Evolutionary conservation across 2,797 vertebrate species (phyloP).

Genomic region (Sebastes trivittatus): DNA sequence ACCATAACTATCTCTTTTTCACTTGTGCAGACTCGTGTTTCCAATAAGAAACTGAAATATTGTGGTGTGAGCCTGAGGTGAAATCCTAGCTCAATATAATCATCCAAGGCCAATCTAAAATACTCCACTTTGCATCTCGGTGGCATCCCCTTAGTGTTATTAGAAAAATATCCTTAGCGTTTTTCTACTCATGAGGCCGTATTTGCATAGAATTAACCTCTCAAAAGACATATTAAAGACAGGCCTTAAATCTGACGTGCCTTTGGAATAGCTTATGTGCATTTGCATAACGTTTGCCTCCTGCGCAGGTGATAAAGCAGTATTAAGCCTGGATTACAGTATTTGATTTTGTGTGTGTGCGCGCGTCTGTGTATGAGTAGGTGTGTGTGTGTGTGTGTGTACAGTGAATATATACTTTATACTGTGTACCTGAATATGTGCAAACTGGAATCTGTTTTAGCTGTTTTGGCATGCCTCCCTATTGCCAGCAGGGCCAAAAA

Average conservation of each 20-base stretch:
- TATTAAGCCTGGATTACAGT: conserved; percentile 55
- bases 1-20: no score
- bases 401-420: conserved; percentile 16
- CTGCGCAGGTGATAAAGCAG: conserved; percentile 58
- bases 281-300: conserved; percentile 58
- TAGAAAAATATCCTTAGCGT: conserved; percentile 11
- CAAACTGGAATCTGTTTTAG: conserved; percentile 32
- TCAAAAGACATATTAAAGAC: conserved; percentile 42
- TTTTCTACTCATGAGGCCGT: neutral
- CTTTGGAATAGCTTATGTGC: conserved; percentile 38
- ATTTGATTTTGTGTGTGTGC: conserved; percentile 40
- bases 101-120: conserved; percentile 26
- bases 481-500: conserved; percentile 50
- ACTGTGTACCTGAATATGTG: conserved; percentile 37
- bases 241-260: conserved; percentile 43
- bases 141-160: conserved; percentile 16
- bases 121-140: conserved; percentile 14
- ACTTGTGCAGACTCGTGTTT: neutral
- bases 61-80: neutral
- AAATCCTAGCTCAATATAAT: conserved; percentile 1
- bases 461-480: conserved; percentile 50
- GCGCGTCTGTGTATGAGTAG: neutral
- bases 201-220: conserved; percentile 60
- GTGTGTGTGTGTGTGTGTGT: neutral
- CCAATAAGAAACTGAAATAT: neutral